Conservation (phyloP, 2,888 invertebrate species). For the Caenorhabditis uteleia region DNA sequence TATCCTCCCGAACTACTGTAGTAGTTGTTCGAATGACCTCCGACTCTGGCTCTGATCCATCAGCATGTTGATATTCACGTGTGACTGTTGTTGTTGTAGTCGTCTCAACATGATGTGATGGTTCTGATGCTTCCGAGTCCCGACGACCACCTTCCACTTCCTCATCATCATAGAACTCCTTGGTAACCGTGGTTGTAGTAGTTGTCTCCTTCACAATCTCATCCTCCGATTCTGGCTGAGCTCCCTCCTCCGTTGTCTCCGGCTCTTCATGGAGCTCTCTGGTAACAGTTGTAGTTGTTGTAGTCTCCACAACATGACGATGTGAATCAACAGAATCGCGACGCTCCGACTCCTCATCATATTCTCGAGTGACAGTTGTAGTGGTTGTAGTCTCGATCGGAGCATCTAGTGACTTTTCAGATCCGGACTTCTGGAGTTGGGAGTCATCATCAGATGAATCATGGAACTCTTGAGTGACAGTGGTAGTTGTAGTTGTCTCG, state of each 20-base stretch:
- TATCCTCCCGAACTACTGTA: background rate
- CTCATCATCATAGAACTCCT: constrained; percentile 8
- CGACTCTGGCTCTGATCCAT: no score
- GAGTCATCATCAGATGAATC: constrained; percentile 1
- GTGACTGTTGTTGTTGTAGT: constrained; percentile 2
- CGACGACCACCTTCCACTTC: background rate
- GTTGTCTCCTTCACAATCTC: constrained; percentile 3
- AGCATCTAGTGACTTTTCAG: constrained; percentile 4
- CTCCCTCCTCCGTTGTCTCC: constrained; percentile 7
- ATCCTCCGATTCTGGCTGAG: constrained; percentile 8
- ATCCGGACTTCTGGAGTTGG: background rate
- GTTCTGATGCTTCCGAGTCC: no score
- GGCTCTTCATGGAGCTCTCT: constrained; percentile 8
- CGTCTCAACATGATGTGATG: background rate
- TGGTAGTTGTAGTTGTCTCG: background rate
- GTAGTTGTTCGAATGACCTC: background rate
- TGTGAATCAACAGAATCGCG: constrained; percentile 1
- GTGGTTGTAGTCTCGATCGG: constrained; percentile 4
- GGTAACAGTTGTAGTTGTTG: constrained; percentile 10
- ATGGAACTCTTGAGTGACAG: background rate
- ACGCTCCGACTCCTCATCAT: constrained; percentile 3
- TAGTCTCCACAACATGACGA: constrained; percentile 2
- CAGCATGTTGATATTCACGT: constrained; percentile 1
- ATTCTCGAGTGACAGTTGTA: constrained; percentile 13
- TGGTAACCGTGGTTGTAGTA: constrained; percentile 6